Evolutionary conservation across 2,113 vertebrate species (phyloP).

Genomic region (Bubo bubo): DNA sequence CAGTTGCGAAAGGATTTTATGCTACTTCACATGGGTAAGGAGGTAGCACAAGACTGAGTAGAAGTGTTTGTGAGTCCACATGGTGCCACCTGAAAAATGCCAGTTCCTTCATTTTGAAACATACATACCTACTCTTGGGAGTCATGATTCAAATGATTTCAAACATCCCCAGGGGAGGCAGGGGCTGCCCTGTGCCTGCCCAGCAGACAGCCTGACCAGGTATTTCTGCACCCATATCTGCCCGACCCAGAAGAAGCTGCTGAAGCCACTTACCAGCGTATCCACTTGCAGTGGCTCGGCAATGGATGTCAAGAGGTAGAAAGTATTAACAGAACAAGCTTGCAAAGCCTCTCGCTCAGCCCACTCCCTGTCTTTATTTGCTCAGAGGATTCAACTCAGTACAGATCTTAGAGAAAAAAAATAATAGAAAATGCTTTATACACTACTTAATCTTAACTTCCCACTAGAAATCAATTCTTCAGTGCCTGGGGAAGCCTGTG

Average conservation of each 20-base stretch:
- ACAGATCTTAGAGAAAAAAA: neutral
- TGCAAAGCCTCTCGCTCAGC: neutral
- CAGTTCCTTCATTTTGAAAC: neutral
- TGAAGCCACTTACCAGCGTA: rapidly evolving
- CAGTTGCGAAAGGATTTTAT: neutral
- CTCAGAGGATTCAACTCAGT: neutral
- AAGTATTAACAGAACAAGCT: neutral
- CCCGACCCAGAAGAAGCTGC: neutral
- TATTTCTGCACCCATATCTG: neutral
- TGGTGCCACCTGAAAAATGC: neutral
- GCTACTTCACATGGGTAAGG: neutral
- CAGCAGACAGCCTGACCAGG: neutral
- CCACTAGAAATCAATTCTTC: neutral
- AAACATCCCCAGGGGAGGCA: neutral
- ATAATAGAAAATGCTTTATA: neutral
- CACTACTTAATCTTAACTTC: neutral
- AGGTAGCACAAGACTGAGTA: neutral
- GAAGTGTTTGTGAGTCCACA: rapidly evolving
- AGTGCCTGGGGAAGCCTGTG: rapidly evolving
- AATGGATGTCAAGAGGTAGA: neutral
- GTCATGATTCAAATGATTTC: rapidly evolving
- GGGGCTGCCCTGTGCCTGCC: neutral
- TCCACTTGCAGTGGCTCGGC: neutral
- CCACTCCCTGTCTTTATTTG: neutral
- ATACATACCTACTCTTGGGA: neutral